Evolutionary conservation across 2,113 vertebrate species (phyloP), one percentile per base, ranked within the genome.

Genomic region (Oncorhynchus tshawytscha): DNA sequence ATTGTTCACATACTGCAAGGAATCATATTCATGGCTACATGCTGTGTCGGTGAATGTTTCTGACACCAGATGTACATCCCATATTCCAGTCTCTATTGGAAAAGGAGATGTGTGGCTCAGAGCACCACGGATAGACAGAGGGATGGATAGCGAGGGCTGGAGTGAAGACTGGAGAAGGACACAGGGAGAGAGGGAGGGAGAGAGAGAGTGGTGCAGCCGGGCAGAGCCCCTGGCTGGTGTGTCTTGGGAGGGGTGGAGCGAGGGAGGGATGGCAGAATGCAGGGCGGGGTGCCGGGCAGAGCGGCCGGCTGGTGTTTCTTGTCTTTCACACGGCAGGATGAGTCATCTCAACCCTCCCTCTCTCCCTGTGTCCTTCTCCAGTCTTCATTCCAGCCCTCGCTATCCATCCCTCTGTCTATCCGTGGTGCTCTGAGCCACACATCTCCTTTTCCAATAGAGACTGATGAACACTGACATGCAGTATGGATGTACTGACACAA

Each of bases 281-380:
- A 76, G 60, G 27, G 70, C 71, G 78, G 29, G 39, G 78, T 77
- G 27, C 73, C 65, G 5, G 49, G 22, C 72, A 71, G 80, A 80
- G 80, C 78, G 71, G 59, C 39, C 74, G 59, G 81, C 51, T 68
- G 78, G 76, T 82, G 25, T 67, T 74, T 80, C 75, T 71, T 25
- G 62, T 85, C 77, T 84, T 87, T 83, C 74, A 80, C 82, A 75
- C 74, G 57, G 71, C 76, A 78, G 83, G 89, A 90, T 92, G 91
- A 92, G 88, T 92, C 89, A 91, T 90, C 89, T 71, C 4, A 79
- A 72, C 79, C 25, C 62, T 66, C 16, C 9, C 31, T 62, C 51
- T 27, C 49, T 73, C 70, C 1, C 16, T 16, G 7, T 20, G 39
- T 5, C n/a, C 8, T 5, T n/a, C 12, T 13, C 9, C 29, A 3